These are phyloP conservation scores for Piprites chloris DNA, from an alignment of 2,113 vertebrate species.

Conservation along the genomic window DNA sequence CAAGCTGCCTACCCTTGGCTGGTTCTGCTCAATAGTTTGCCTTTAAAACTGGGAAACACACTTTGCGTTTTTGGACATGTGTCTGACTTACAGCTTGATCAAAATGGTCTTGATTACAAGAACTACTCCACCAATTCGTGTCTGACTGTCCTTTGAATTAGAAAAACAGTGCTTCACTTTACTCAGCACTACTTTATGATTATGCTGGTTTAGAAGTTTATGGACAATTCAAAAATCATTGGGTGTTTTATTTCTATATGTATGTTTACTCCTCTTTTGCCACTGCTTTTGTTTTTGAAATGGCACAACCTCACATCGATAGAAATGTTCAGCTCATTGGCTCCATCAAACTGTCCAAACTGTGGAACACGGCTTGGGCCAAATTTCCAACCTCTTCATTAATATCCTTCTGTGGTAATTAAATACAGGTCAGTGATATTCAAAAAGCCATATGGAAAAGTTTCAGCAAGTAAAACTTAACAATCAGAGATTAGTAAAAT, in stretches of 20 bases:
- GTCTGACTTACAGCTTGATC: not conserved
- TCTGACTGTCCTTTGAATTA: not conserved
- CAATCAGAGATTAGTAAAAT: constrained; percentile 33
- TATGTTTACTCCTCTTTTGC: not conserved
- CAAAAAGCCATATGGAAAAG: constrained; percentile 44
- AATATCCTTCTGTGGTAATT: constrained; percentile 54
- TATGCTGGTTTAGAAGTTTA: not conserved
- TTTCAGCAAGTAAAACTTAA: constrained; percentile 43
- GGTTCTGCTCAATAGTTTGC: constrained; percentile 16
- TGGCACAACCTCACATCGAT: not conserved
- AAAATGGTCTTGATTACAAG: not conserved
- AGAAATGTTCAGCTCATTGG: not conserved
- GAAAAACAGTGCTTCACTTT: not conserved
- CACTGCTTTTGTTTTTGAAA: not conserved
- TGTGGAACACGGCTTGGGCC: not conserved
- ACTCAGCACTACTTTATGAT: not conserved
- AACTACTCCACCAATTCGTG: not conserved
- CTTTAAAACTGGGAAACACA: not conserved
- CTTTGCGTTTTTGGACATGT: not conserved
- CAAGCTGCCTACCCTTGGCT: not conserved
- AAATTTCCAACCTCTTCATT: constrained; percentile 30
- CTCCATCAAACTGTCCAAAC: constrained; percentile 20
- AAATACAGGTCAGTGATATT: constrained; percentile 51
- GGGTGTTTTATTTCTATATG: not conserved
- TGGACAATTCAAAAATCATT: not conserved